phyloP scores from a whole-genome alignment of 2,888 invertebrate species.

The Phrixothrix hirtus region DNA sequence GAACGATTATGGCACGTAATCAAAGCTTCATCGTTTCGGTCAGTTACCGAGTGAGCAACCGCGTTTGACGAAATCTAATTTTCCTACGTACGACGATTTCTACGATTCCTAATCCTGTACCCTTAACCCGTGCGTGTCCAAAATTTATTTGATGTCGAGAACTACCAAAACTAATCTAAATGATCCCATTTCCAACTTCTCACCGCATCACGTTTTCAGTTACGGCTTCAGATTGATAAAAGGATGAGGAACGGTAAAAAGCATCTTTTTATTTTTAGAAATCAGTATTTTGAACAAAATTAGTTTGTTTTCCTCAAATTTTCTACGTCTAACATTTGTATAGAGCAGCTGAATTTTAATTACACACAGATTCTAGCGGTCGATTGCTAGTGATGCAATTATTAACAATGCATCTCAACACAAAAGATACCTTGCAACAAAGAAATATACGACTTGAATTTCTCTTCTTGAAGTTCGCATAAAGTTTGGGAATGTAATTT shows the following conservation, averaged over 20 bases:
- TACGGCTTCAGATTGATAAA: slow-evolving; percentile 2
- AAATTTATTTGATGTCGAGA: slow-evolving; percentile 2
- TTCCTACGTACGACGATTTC: not conserved
- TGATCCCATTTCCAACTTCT: slow-evolving; percentile 1
- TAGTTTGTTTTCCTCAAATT: not conserved
- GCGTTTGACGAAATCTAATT: not conserved
- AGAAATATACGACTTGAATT: slow-evolving; percentile 12
- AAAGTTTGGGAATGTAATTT: slow-evolving; percentile 17
- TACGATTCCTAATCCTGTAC: not conserved
- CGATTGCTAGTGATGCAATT: not conserved
- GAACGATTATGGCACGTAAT: not conserved
- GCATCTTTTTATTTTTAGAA: not conserved
- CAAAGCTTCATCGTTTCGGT: not conserved
- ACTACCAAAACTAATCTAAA: not conserved
- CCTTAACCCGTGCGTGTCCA: slow-evolving; percentile 4
- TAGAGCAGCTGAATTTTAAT: too few species aligned
- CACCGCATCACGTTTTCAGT: slow-evolving; percentile 8
- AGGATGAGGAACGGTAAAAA: not conserved
- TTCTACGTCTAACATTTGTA: too few species aligned
- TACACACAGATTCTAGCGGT: not conserved
- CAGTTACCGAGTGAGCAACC: not conserved
- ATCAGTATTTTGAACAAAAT: too few species aligned
- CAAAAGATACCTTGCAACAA: slow-evolving; percentile 10
- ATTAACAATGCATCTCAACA: not conserved
- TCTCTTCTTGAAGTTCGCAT: slow-evolving; percentile 10